Percentiles rank a stretch among this genome's conserved stretches.
Conservation (phyloP, 2,113 vertebrate species). For the Onychorhynchus coronatus region DNA sequence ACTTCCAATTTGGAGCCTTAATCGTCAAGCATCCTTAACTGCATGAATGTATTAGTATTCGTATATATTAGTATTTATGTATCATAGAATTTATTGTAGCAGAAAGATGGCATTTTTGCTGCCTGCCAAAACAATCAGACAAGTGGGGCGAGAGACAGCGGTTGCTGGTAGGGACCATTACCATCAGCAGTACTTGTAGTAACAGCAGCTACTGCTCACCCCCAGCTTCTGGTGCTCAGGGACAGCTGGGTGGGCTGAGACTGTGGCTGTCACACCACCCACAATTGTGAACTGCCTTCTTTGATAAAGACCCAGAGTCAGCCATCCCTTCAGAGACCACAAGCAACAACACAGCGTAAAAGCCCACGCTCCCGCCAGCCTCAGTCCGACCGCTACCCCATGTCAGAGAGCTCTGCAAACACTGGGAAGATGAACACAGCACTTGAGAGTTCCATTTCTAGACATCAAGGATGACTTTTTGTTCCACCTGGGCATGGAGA, state of each 20-base stretch:
- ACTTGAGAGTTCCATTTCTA: not conserved
- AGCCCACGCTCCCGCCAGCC: not conserved
- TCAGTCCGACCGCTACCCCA: not conserved
- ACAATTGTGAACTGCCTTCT: not conserved
- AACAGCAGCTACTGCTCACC: not conserved
- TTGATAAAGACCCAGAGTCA: not conserved
- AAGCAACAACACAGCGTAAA: not conserved
- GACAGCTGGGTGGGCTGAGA: not conserved
- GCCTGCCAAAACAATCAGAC: not conserved
- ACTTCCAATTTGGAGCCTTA: not conserved
- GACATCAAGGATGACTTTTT: not conserved
- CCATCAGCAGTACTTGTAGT: not conserved
- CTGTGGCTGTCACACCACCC: not conserved
- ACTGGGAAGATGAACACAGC: not conserved
- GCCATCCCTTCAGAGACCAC: not conserved
- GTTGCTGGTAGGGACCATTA: not conserved
- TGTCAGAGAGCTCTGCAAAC: not conserved
- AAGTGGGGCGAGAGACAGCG: not conserved
- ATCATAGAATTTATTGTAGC: not conserved
- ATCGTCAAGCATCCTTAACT: not conserved
- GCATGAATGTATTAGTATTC: not conserved
- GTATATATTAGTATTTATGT: not conserved
- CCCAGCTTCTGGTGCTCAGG: not conserved
- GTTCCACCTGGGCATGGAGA: not conserved
- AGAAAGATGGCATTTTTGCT: not conserved